phyloP scores from a whole-genome alignment of 2,888 invertebrate genomes.

The Trissoscelio sp. region DNA sequence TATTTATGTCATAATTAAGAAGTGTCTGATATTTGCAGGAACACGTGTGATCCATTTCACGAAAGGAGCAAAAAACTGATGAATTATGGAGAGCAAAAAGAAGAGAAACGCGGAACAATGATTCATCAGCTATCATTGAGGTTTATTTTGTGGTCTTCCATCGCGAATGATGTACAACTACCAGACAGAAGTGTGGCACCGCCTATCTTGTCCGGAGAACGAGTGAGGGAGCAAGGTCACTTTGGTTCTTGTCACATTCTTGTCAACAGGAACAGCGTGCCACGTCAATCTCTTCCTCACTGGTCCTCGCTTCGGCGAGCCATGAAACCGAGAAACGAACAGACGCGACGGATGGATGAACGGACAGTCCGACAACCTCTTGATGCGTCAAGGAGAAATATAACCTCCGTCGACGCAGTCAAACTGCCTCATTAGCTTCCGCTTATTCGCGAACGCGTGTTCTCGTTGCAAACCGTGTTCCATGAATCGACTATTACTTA shows the following conservation, averaged over 20 bases:
- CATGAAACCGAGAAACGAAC: constrained; percentile 74
- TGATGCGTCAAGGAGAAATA: constrained; percentile 83
- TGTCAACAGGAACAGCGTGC: constrained; percentile 82
- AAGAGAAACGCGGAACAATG: constrained; percentile 47
- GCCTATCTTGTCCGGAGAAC: constrained; percentile 73
- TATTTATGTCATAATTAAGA: background rate
- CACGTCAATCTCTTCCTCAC: constrained; percentile 82
- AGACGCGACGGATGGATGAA: constrained; percentile 74
- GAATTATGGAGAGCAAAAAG: constrained; percentile 46
- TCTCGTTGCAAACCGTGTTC: constrained; percentile 65
- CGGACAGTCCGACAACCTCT: constrained; percentile 79
- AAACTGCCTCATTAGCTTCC: constrained; percentile 82
- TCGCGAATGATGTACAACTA: constrained; percentile 71
- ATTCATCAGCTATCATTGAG: constrained; percentile 59
- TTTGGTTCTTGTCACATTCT: constrained; percentile 83
- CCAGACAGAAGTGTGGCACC: constrained; percentile 72
- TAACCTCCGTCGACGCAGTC: constrained; percentile 80
- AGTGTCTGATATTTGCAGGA: constrained; percentile 14
- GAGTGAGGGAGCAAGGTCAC: constrained; percentile 77
- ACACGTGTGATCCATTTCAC: constrained; percentile 29
- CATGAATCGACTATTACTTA: constrained; percentile 41
- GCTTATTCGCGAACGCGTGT: constrained; percentile 78
- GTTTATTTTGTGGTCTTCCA: constrained; percentile 54
- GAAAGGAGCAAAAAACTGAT: constrained; percentile 39
- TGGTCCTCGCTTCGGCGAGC: constrained; percentile 72